phyloP scores from a whole-genome alignment of 2,888 invertebrate species.

The Brenthis daphne region DNA sequence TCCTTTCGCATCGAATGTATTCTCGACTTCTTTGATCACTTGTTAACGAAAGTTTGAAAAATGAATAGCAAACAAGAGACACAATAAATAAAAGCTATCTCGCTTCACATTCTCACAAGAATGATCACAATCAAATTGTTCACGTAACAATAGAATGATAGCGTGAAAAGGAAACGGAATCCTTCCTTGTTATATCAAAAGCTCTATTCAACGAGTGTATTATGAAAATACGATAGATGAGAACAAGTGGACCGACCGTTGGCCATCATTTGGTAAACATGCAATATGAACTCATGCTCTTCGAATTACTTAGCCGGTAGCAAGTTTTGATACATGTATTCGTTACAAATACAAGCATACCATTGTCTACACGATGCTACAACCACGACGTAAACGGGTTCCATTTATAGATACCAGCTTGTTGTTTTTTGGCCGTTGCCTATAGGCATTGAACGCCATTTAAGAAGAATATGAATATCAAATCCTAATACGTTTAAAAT shows the following conservation, averaged over 20 bases:
- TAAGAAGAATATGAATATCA: constrained; percentile 6
- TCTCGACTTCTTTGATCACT: no score
- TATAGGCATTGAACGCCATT: constrained; percentile 19
- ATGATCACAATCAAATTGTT: constrained; percentile 40
- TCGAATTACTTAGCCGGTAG: constrained; percentile 51
- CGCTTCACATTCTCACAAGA: constrained; percentile 34
- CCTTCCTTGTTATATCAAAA: constrained; percentile 60
- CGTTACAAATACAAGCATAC: constrained; percentile 40
- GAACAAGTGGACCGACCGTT: constrained; percentile 43
- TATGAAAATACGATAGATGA: constrained; percentile 69
- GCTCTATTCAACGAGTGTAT: constrained; percentile 57
- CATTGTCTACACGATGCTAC: constrained; percentile 50
- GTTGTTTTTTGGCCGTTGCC: constrained; percentile 33
- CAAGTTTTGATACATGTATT: constrained; percentile 41
- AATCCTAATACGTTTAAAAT: background rate
- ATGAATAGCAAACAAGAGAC: constrained; percentile 10
- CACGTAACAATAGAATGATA: constrained; percentile 40
- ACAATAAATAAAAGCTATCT: background rate
- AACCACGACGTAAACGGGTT: constrained; percentile 40
- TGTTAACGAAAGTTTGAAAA: background rate
- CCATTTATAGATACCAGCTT: constrained; percentile 39
- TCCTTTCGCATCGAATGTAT: no score
- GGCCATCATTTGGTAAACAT: constrained; percentile 61
- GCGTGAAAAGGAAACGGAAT: constrained; percentile 49
- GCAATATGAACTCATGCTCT: constrained; percentile 55